Base-by-base conservation (phyloP, 2,113 vertebrate genomes). In the Dermatemys mawii region DNA sequence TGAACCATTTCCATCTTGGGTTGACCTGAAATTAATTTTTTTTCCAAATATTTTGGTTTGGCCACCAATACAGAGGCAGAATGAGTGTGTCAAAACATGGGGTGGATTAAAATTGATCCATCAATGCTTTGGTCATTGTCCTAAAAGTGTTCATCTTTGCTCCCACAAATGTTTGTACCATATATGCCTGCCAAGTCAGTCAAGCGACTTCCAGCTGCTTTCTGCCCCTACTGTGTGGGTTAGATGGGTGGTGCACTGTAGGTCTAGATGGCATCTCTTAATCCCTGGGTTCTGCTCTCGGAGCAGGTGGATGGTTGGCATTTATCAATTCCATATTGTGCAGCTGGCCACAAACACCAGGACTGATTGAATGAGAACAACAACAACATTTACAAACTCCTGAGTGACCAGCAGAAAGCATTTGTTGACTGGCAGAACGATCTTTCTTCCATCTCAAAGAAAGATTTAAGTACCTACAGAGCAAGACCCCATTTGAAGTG, bases 141-240 rank as follows among this genome's bases (percentile, higher is more conserved):
- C 35, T n/a, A 67, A n/a, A 60, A 67, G n/a, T 67, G 60, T n/a
- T 8, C 35, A 19, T 8, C 60, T 67, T 67, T 4, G 35, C 35
- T 27, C 70, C 22, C 38, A 75, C 22, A 41, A 38, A n/a, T 70
- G 67, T 70, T 38, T 44, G 70, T 75, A 44, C 67, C 19, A 70
- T 70, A 41, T 73, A 24, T 12, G 21, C 22, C 22, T 22, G 41
- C 22, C 41, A 1, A 78, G 50, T 50, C 1, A 85, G 0, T 0
- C 73, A 87, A 50, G 48, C 51, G 88, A 51, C 83, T 83, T 53
- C n/a, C 22, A 13, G 51, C 38, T 86, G 2, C 83, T 89, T 83
- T 81, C 60, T 78, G 32, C n/a, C 22, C 2, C 26, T 55, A 2
- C 78, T 70, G 17, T 21, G 89, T 90, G 13, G 51, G 32, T 70